Percentiles rank a stretch among this genome's conserved stretches.
Evolutionary conservation across 92 coral and sea anemone species (phyloP).

Genomic region (Zoanthus gigantus): DNA sequence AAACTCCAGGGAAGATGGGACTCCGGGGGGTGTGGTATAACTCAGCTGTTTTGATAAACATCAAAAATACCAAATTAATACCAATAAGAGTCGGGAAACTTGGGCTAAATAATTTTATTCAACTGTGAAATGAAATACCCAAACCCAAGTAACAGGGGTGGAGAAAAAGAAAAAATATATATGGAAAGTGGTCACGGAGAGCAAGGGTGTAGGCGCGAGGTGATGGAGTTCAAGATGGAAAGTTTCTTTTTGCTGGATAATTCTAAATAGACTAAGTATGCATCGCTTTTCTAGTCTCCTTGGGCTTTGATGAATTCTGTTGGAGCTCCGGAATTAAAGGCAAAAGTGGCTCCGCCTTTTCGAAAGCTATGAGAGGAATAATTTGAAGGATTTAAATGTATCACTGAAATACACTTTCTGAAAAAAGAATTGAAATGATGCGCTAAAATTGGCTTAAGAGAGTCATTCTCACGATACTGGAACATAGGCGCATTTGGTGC

Average conservation of each 20-base stretch:
- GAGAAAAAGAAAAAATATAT: neutral
- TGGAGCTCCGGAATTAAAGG: neutral
- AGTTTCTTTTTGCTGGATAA: conserved; percentile 17
- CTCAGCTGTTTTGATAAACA: no score
- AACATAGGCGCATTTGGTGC: neutral
- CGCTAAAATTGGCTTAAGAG: neutral
- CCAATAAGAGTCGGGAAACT: neutral
- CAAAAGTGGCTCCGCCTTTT: conserved; percentile 2
- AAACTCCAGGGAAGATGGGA: no score
- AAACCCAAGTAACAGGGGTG: neutral
- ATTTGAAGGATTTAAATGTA: neutral
- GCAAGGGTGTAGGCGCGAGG: neutral
- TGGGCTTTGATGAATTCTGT: conserved; percentile 3
- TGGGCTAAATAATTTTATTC: conserved; percentile 19
- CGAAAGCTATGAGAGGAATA: conserved; percentile 6
- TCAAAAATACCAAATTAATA: neutral
- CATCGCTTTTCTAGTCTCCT: conserved; percentile 7
- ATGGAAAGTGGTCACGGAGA: neutral
- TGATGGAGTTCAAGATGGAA: conserved; percentile 7
- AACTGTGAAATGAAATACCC: conserved; percentile 14
- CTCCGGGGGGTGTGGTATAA: no score
- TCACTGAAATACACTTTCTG: neutral
- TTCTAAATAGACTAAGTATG: neutral
- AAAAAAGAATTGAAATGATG: neutral
- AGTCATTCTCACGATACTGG: conserved; percentile 5